These are phyloP conservation scores for Agrotis segetum DNA, from an alignment of 2,888 invertebrate species.

Conservation along the genomic window DNA sequence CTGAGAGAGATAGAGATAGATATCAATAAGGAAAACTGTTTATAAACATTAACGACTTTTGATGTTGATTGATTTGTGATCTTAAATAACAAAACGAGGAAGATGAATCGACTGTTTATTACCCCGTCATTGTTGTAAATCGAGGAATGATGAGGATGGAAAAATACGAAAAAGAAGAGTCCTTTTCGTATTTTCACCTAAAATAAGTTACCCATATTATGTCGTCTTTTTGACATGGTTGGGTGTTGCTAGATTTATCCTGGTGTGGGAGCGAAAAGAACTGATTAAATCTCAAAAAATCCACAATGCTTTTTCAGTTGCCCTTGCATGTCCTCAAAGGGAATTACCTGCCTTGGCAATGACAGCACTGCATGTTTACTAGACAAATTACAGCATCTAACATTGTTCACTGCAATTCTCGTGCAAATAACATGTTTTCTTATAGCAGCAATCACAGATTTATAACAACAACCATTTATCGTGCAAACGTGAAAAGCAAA, in stretches of 20 bases:
- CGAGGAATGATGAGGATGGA: not conserved
- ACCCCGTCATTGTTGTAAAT: not conserved
- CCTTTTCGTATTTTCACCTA: no score
- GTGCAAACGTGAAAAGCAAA: constrained; percentile 48
- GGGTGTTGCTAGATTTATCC: no score
- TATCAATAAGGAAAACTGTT: not conserved
- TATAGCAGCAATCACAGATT: constrained; percentile 35
- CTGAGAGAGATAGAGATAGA: not conserved
- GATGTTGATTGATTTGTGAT: constrained; percentile 30
- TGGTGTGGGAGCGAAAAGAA: no score
- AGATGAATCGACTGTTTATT: constrained; percentile 9
- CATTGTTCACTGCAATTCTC: constrained; percentile 12
- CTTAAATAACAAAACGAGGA: not conserved
- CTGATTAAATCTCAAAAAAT: no score
- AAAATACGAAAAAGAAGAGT: no score
- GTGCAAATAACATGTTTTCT: constrained; percentile 5
- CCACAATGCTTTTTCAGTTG: no score
- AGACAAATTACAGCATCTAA: not conserved
- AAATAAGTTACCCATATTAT: no score
- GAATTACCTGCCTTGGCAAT: no score
- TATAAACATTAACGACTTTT: constrained; percentile 3
- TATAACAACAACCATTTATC: constrained; percentile 34
- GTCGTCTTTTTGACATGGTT: no score
- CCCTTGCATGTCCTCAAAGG: no score
- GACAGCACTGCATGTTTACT: not conserved